Evolutionary conservation across 2,797 vertebrate species (phyloP), one percentile per base, ranked within the genome.

Genomic region (Prunella strophiata): DNA sequence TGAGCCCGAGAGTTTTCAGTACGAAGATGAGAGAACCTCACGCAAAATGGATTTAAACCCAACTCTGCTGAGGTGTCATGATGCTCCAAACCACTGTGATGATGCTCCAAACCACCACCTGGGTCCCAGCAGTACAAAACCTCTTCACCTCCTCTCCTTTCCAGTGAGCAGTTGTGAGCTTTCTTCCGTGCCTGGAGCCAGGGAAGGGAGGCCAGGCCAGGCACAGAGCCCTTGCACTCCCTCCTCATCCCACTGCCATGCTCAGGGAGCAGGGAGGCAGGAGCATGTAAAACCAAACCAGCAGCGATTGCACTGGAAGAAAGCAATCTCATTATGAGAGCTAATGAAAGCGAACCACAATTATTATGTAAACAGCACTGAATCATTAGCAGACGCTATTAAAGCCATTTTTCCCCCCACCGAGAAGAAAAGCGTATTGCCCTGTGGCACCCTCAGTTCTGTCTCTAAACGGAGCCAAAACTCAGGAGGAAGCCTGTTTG

Each of bases 291-390:
- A 94, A 85, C 63, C 12, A 1, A 90, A 76, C 52, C 38, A 34
- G 71, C 55, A 92, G 45, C 0, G 1, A 82, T 1, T 57, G 67
- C 55, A 36, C 71, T 61, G 38, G 75, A 90, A 92, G 77, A 93
- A 96, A 89, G 88, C 72, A 67, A 79, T 80, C 96, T 96, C 80
- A 74, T 91, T 85, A 87, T 9, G 22, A 91, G 68, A 91, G 65
- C 65, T 94, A 88, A 85, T 89, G 85, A 95, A 91, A 96, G 86
- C 1, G 0, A 96, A 94, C 83, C 83, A 68, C 88, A 91, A 82
- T 87, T 91, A 94, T 91, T 93, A 91, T 80, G 74, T 94, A 89
- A 96, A 93, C 85, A 94, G 88, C 8, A 0, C 65, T 83, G 89
- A 90, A 94, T 82, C 90, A 91, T 89, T 89, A 95, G 93, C 63